Base-by-base conservation (phyloP, 2,888 invertebrate genomes). In the Drosophila paracracens region DNA sequence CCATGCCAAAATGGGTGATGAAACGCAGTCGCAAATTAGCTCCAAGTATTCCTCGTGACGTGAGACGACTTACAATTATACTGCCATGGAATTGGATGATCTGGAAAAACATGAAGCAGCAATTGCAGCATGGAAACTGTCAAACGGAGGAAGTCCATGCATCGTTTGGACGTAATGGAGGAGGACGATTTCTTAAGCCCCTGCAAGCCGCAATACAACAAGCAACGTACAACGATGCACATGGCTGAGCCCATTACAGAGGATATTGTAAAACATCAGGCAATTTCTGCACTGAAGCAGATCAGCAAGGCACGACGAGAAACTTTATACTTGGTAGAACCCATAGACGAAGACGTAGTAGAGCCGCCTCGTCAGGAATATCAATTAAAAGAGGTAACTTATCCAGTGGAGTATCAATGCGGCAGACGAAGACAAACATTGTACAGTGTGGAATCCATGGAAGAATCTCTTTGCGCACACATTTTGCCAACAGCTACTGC, bases 1-100 rank as follows among this genome's bases (percentile, higher is more conserved):
- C 0, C 79, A 83, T 59, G 91, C 84, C 25, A 88, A 80, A 73
- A 53, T 91, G 4, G 86, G 83, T 18, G 89, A 91, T 66, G 88
- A 91, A 50, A 88, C 91, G 1, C 63, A 79, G 36, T 88, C 88
- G 0, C 74, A 79, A 11, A 87, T 82, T 50, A 83, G 40, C 11
- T 86, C 82, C 1, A 90, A 82, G 51, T 78, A 61, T 35, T 66
- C 78, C 1, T 76, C 81, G 0, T 59, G 79, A 10, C 66, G 85
- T 18, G 88, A 89, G n/a, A 79, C 76, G 0, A 76, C 73, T 1
- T 81, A 74, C 43, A 64, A 76, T 38, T 70, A 70, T n/a, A 76
- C 72, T 6, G 68, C 65, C 3, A 69, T 86, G 69, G 77, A 83
- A 59, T 43, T 84, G 29, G 84, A 84, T 65, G 81, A 74, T 52